Conservation (phyloP, 2,888 invertebrate genomes). For the Ariolimax columbianus region DNA sequence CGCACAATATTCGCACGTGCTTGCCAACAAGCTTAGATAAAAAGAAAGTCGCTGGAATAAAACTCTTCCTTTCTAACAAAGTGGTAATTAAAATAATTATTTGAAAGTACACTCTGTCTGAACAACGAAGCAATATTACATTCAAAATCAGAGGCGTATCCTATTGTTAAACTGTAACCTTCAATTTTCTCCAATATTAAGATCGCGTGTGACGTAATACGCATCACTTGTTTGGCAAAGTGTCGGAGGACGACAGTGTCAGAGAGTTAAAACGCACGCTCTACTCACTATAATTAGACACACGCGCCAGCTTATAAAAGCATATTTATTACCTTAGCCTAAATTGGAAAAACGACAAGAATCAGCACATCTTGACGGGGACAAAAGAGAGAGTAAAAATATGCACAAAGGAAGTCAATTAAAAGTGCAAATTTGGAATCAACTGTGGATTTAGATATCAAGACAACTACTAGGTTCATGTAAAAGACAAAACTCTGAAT, state of each 20-base stretch:
- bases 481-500: no score
- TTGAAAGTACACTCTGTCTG: not conserved
- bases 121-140: not conserved
- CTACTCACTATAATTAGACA: no score
- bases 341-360: no score
- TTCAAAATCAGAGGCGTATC: not conserved
- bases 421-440: no score
- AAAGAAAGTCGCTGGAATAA: not conserved
- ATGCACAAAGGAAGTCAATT: no score
- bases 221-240: not conserved
- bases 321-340: no score
- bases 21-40: not conserved
- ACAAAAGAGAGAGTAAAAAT: no score
- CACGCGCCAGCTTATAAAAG: no score
- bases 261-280: no score
- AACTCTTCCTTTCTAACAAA: not conserved
- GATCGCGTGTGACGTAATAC: not conserved
- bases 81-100: not conserved
- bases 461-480: no score
- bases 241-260: not conserved
- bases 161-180: not conserved
- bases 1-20: not conserved
- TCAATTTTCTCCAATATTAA: not conserved
- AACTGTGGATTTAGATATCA: no score
- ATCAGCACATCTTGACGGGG: no score